These are phyloP conservation scores for Pipistrellus nathusii DNA, from an alignment of 2,797 vertebrate genomes.

Conservation along the genomic window DNA sequence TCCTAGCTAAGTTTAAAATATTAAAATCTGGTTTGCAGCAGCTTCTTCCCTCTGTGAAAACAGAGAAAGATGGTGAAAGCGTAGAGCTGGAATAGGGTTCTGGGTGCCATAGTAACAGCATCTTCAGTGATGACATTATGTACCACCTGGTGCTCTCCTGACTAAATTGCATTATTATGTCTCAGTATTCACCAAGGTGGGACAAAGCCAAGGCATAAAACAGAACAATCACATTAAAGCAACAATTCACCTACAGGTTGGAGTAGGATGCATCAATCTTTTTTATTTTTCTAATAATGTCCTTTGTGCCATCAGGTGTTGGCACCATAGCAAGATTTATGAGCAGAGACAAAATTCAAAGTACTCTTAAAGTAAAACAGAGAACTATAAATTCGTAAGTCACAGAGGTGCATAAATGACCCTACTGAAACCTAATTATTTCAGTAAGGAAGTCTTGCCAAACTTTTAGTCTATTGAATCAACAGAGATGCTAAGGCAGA, in stretches of 20 bases:
- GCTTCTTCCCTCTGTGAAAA: slow-evolving; percentile 70
- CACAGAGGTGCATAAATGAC: background rate
- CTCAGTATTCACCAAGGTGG: slow-evolving; percentile 62
- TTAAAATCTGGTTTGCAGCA: slow-evolving; percentile 70
- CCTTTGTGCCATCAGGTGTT: slow-evolving; percentile 66
- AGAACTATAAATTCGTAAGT: slow-evolving; percentile 27
- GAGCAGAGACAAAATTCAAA: slow-evolving; percentile 60
- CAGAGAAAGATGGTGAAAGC: slow-evolving; percentile 69
- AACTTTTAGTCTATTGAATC: background rate
- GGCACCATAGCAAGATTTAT: slow-evolving; percentile 54
- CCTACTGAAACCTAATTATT: slow-evolving; percentile 40
- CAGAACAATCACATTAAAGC: slow-evolving; percentile 69
- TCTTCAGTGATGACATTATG: slow-evolving; percentile 70
- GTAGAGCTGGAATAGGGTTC: slow-evolving; percentile 60
- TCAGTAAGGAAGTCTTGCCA: slow-evolving; percentile 24
- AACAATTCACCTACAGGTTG: slow-evolving; percentile 61
- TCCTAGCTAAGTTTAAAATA: slow-evolving; percentile 70
- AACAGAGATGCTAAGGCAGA: background rate
- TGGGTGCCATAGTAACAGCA: slow-evolving; percentile 76
- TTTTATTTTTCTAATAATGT: slow-evolving; percentile 68
- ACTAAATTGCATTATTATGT: slow-evolving; percentile 69
- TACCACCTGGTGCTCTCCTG: slow-evolving; percentile 74
- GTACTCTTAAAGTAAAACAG: slow-evolving; percentile 29
- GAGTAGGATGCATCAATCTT: slow-evolving; percentile 53
- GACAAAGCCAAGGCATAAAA: slow-evolving; percentile 63